phyloP scores from a whole-genome alignment of 2,113 vertebrate genomes.

The Cynopterus brachyotis region DNA sequence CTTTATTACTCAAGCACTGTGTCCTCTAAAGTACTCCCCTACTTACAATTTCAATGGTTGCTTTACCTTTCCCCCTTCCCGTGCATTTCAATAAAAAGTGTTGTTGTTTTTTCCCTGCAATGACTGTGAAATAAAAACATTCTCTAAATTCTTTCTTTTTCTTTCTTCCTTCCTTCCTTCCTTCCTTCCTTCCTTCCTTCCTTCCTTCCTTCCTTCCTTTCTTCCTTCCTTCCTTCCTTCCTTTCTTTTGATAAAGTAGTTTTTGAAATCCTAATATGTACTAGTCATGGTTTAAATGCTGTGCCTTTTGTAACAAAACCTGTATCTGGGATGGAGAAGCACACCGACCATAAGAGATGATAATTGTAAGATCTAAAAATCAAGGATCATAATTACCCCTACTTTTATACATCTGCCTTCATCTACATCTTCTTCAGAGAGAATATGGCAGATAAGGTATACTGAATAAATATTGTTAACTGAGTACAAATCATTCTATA shows the following conservation, averaged over 20 bases:
- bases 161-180: too few species aligned
- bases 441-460: background rate
- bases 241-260: background rate
- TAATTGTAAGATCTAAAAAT: background rate
- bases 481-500: background rate
- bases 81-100: background rate
- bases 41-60: background rate
- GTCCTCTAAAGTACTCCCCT: background rate
- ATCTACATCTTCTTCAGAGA: background rate
- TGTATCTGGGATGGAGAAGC: background rate
- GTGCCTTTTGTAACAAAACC: background rate
- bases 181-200: too few species aligned
- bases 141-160: background rate
- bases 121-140: background rate
- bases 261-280: background rate
- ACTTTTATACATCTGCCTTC: background rate
- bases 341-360: background rate
- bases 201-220: too few species aligned
- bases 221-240: too few species aligned
- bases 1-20: background rate
- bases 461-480: background rate
- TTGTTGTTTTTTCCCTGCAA: background rate
- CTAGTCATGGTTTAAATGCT: background rate
- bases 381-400: background rate
- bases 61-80: background rate